phyloP scores from a whole-genome alignment of 2,888 invertebrate genomes.

The Limnephilus lunatus region DNA sequence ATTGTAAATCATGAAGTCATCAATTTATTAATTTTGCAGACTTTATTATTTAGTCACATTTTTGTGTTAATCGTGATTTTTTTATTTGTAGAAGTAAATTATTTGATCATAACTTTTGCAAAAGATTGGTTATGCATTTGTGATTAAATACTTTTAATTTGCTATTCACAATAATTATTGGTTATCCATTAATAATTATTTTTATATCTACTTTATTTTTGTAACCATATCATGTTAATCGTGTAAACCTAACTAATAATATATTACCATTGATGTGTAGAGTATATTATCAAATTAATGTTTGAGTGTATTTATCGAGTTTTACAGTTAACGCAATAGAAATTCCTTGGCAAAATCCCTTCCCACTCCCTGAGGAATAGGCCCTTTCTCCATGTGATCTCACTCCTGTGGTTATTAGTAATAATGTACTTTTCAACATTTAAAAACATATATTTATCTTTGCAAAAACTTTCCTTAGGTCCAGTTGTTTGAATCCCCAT shows the following conservation, averaged over 20 bases:
- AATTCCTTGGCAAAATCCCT: background rate
- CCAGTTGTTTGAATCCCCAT: background rate
- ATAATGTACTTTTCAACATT: slow-evolving; percentile 19
- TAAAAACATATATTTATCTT: background rate
- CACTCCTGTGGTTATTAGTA: slow-evolving; percentile 32
- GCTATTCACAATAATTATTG: background rate
- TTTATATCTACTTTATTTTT: too few species aligned
- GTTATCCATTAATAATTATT: background rate
- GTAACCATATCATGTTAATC: too few species aligned
- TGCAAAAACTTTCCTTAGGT: background rate
- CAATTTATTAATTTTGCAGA: background rate
- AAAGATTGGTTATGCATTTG: background rate
- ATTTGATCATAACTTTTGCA: background rate
- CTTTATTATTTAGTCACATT: background rate
- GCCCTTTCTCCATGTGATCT: slow-evolving; percentile 15
- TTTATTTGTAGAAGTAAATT: background rate
- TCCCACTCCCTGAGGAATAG: background rate
- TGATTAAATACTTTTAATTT: background rate
- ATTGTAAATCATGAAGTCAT: background rate
- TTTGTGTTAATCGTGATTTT: background rate
- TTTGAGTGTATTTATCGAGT: background rate
- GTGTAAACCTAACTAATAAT: too few species aligned
- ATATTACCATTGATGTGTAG: background rate
- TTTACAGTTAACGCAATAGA: background rate
- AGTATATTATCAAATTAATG: background rate